Percentiles rank a stretch among this genome's conserved stretches.
Conservation (phyloP, 2,888 invertebrate species). For the Luperina testacea region DNA sequence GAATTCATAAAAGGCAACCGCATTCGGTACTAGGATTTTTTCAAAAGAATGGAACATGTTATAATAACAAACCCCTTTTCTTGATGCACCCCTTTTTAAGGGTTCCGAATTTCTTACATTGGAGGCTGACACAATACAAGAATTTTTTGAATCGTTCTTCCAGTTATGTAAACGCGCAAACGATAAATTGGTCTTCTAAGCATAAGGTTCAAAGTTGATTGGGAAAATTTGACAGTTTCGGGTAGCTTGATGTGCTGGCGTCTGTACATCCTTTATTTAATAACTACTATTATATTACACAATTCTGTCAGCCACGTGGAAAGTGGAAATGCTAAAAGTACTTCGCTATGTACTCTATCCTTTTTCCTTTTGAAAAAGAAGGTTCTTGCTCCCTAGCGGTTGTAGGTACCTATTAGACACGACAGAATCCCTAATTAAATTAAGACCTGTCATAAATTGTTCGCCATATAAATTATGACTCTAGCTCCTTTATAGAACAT, state of each 20-base stretch:
- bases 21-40: too few relatives aligned
- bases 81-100: neutral
- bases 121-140: too few relatives aligned
- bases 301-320: neutral
- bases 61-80: neutral
- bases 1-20: too few relatives aligned
- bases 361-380: neutral
- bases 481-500: neutral
- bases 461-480: constrained; percentile 11
- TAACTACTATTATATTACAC: neutral
- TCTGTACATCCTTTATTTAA: neutral
- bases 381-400: neutral
- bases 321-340: neutral
- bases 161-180: too few relatives aligned
- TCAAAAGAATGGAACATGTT: neutral
- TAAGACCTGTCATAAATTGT: constrained; percentile 10
- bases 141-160: neutral
- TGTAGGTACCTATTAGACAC: neutral
- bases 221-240: too few relatives aligned
- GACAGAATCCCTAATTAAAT: neutral
- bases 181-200: neutral
- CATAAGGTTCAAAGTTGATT: too few relatives aligned
- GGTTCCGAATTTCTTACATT: neutral
- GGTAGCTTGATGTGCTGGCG: too few relatives aligned
- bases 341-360: neutral